These are phyloP conservation scores for Caiman crocodilus DNA, from an alignment of 2,797 vertebrate genomes.

Conservation along the genomic window DNA sequence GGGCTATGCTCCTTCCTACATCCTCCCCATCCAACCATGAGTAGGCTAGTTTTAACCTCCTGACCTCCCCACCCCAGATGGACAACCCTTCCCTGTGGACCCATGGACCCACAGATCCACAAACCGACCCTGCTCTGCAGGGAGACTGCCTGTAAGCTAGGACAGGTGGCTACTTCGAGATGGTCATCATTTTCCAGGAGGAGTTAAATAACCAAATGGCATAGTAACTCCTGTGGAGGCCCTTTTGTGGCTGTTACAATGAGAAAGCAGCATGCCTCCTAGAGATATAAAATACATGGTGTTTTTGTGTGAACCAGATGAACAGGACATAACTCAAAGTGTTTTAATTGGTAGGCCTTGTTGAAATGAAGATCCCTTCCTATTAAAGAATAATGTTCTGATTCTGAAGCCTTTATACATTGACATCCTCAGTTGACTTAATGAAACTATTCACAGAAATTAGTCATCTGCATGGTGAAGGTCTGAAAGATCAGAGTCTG, in stretches of 20 bases:
- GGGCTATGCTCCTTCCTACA: too few relatives aligned
- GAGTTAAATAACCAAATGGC: neutral
- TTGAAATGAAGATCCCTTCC: neutral
- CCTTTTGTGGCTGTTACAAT: neutral
- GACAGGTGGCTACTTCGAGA: too few relatives aligned
- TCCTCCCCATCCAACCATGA: too few relatives aligned
- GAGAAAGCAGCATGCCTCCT: fast-evolving
- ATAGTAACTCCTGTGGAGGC: neutral
- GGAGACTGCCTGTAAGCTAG: too few relatives aligned
- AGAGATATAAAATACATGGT: neutral
- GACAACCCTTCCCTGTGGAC: too few relatives aligned
- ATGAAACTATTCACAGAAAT: neutral
- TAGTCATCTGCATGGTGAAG: neutral
- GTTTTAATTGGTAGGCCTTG: fast-evolving
- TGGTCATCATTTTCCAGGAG: too few relatives aligned
- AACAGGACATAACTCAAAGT: fast-evolving
- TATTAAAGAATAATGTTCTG: neutral
- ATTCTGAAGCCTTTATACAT: neutral
- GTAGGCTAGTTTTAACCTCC: too few relatives aligned
- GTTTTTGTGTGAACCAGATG: neutral
- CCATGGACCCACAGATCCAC: too few relatives aligned
- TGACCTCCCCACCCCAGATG: too few relatives aligned
- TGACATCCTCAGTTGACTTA: neutral
- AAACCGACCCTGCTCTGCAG: too few relatives aligned
- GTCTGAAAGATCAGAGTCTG: neutral